Evolutionary conservation across 2,888 invertebrate genomes (phyloP).

Genomic region (Ganaspis brasiliensis): DNA sequence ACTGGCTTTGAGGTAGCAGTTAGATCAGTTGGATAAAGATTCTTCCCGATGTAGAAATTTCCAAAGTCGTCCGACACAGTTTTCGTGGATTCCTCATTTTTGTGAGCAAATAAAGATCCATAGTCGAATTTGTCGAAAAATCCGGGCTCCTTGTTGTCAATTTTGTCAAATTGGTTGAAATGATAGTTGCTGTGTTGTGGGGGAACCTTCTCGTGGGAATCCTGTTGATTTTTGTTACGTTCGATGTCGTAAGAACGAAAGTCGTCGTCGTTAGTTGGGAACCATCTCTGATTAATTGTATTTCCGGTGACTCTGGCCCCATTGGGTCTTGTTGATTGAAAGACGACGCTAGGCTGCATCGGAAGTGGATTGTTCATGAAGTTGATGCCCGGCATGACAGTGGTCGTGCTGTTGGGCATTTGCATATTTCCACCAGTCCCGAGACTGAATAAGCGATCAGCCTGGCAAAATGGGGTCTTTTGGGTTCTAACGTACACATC

Average conservation of each 20-base stretch:
- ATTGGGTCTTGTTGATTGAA: conserved; percentile 39
- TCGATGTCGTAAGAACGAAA: conserved; percentile 39
- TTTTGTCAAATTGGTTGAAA: conserved; percentile 11
- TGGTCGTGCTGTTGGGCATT: conserved; percentile 3
- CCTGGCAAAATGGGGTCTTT: conserved; percentile 60
- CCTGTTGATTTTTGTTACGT: conserved; percentile 17
- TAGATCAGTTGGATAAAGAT: not conserved
- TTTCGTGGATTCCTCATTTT: conserved; percentile 12
- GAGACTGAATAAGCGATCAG: conserved; percentile 55
- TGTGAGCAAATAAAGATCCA: not conserved
- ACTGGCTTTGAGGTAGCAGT: conserved; percentile 8
- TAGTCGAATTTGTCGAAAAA: conserved; percentile 6
- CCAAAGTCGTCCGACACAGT: not conserved
- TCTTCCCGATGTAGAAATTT: conserved; percentile 14
- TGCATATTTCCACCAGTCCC: conserved; percentile 46
- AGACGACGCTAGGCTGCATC: conserved; percentile 4
- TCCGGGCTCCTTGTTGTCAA: not conserved
- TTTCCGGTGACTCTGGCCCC: conserved; percentile 30
- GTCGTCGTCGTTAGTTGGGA: conserved; percentile 39
- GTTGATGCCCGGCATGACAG: conserved; percentile 17
- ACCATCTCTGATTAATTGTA: conserved; percentile 37
- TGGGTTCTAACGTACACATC: conserved; percentile 83
- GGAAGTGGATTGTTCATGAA: conserved; percentile 39
- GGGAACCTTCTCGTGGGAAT: conserved; percentile 1
- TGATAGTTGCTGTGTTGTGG: not conserved